Base-by-base conservation (phyloP, 2,888 invertebrate species). In the Metalampra italica region DNA sequence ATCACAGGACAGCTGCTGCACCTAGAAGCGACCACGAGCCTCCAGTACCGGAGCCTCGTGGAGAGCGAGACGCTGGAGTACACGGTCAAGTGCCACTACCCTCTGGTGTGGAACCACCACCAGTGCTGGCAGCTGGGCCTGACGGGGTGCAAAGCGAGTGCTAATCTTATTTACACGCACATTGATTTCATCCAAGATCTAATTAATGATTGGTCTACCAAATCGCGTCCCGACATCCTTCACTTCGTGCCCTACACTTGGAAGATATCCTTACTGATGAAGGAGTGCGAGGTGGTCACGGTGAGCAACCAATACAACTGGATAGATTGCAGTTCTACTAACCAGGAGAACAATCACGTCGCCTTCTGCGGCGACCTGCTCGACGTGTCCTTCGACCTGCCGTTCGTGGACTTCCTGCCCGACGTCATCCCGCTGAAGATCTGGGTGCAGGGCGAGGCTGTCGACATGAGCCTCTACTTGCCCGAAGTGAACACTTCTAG, bases 191-290 rank as follows among this genome's bases (percentile, higher is more conserved):
- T 99, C 77, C 95, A 96, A 87, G 98, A 98, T 89, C 90, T 99
- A 71, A 94, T 98, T 22, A 97, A 97, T 69, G 99, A 99, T 75
- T 99, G 99, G 99, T 93, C 97, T 0, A 95, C 94, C 50, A 98
- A 99, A 91, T 93, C 96, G 7, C 92, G 95, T 11, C 97, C 98
- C 0, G 99, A 99, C 77, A 92, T 99, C 47, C 91, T 97, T 49
- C 94, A 95, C 70, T 99, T 99, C 86, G 95, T 99, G 47, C 99
- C 99, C 1, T 99, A 98, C 80, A 97, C 97, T 0, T 98, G 98
- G 95, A 95, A 96, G 73, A 95, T 99, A 67, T 95, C 94, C 53
- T 90, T 99, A 53, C 90, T 96, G 8, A 85, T 98, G 15, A 98
- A 98, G 78, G 97, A 98, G 81, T 98, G 98, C 82, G 98, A 99